Evolutionary conservation across 2,888 invertebrate species (phyloP).

Genomic region (Chaetogeoica ovagalla): DNA sequence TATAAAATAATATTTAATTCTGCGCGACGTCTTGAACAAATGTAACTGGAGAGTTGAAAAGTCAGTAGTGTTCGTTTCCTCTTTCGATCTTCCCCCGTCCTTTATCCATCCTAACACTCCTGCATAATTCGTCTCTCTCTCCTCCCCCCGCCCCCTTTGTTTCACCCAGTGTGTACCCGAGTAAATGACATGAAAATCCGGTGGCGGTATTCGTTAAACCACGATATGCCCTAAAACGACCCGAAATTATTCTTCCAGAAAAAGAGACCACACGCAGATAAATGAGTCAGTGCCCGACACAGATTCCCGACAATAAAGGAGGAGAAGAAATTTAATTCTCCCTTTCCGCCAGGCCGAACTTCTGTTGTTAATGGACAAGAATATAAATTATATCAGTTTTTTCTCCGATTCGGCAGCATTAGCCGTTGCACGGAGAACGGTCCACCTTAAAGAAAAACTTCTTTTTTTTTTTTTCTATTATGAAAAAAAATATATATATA

Average conservation of each 20-base stretch:
- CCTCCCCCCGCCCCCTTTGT: neutral
- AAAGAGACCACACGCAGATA: constrained; percentile 46
- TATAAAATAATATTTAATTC: constrained; percentile 33
- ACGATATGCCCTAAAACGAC: constrained; percentile 33
- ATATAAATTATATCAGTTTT: constrained; percentile 46
- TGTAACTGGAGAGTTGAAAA: constrained; percentile 31
- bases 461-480: neutral
- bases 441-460: neutral
- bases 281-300: constrained; percentile 43
- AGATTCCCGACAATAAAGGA: constrained; percentile 44
- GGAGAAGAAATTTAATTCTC: constrained; percentile 32
- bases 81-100: neutral
- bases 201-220: constrained; percentile 37
- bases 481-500: too few relatives aligned
- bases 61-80: constrained; percentile 20
- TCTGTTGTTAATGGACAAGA: constrained; percentile 51
- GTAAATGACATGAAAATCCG: constrained; percentile 48
- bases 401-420: constrained; percentile 1
- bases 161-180: constrained; percentile 4
- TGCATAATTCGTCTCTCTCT: neutral
- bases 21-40: constrained; percentile 23
- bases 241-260: constrained; percentile 52
- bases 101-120: neutral
- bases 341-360: constrained; percentile 19
- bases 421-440: neutral